Percentiles rank a stretch among this genome's conserved stretches.
Conservation (phyloP, 2,888 invertebrate genomes). For the Thymelicus sylvestris region DNA sequence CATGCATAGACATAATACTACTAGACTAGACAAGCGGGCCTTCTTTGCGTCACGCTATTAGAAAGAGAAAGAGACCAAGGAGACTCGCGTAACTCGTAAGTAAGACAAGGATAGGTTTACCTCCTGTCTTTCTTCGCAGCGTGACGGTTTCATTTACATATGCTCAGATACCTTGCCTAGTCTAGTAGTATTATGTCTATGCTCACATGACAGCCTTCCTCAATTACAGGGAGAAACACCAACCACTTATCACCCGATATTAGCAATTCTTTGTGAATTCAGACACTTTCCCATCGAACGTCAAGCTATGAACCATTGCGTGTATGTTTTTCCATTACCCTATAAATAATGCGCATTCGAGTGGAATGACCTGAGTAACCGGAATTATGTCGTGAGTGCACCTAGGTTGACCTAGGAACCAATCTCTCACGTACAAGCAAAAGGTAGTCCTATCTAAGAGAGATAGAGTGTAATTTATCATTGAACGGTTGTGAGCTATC, state of each 20-base stretch:
- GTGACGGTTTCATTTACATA: too few species aligned
- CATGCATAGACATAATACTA: too few species aligned
- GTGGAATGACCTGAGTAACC: conserved; percentile 53
- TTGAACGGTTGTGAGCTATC: background rate
- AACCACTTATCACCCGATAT: background rate
- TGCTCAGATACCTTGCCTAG: too few species aligned
- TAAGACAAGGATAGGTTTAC: too few species aligned
- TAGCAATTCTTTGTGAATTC: conserved; percentile 3
- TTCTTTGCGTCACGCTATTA: too few species aligned
- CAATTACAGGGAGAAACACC: too few species aligned
- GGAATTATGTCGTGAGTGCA: conserved; percentile 52
- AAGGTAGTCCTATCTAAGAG: conserved; percentile 15
- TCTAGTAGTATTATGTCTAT: too few species aligned
- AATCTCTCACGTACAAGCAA: background rate
- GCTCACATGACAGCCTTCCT: too few species aligned
- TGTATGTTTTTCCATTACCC: conserved; percentile 12
- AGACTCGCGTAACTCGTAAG: too few species aligned
- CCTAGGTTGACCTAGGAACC: conserved; percentile 41
- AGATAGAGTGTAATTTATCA: conserved; percentile 22
- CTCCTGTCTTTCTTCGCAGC: too few species aligned
- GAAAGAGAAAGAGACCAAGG: too few species aligned
- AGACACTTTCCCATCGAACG: conserved; percentile 1
- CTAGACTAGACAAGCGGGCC: too few species aligned
- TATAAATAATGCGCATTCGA: conserved; percentile 39
- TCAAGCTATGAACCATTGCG: background rate